These are phyloP conservation scores for Dicyrtomina minuta DNA, from an alignment of 2,888 invertebrate species.

Conservation along the genomic window DNA sequence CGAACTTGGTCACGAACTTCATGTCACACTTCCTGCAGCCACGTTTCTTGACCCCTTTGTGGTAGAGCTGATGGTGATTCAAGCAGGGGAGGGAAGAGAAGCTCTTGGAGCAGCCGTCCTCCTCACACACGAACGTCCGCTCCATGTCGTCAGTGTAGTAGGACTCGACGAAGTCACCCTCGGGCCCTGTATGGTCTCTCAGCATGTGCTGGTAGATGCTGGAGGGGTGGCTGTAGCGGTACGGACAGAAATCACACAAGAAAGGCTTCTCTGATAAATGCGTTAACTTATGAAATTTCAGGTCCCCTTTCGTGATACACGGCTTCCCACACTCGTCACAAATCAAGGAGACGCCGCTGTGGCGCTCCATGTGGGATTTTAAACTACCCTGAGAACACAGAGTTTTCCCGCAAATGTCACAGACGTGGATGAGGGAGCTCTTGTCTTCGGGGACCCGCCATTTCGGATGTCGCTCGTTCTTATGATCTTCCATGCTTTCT, in stretches of 20 bases:
- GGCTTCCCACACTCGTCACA: background rate
- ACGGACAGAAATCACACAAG: constrained; percentile 1
- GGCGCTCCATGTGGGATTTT: constrained; percentile 5
- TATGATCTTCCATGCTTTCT: background rate
- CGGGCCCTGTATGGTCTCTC: too few relatives aligned
- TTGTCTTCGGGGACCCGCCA: background rate
- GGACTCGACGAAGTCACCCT: too few relatives aligned
- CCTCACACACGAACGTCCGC: background rate
- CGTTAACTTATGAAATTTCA: constrained; percentile 7
- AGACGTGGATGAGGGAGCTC: background rate
- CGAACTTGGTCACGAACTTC: constrained; percentile 12
- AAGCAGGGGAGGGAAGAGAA: background rate
- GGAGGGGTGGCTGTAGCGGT: background rate
- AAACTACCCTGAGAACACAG: background rate
- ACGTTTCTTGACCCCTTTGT: background rate
- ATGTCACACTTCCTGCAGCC: constrained; percentile 9
- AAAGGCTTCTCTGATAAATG: background rate
- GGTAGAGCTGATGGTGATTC: constrained; percentile 3
- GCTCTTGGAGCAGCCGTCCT: background rate
- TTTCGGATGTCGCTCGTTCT: background rate
- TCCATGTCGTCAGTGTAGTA: too few relatives aligned
- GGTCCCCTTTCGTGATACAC: background rate
- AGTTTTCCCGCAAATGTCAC: constrained; percentile 8
- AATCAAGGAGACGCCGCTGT: background rate
- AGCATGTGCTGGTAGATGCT: background rate